Evolutionary conservation across 2,888 invertebrate species (phyloP).

Genomic region (Drosophila mimica): DNA sequence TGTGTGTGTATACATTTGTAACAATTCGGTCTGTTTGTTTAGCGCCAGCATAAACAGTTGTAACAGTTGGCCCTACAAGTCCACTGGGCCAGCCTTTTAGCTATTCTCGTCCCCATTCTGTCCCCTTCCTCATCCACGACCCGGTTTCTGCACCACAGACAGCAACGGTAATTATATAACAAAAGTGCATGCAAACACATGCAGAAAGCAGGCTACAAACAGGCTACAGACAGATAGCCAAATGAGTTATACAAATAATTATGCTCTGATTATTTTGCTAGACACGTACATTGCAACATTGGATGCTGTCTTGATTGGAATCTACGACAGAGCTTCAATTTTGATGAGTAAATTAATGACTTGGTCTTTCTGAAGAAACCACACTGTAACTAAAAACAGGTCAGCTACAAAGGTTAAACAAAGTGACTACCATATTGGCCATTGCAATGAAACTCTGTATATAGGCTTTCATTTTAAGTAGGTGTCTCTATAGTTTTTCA

Average conservation of each 20-base stretch:
- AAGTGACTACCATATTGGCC: neutral
- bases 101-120: neutral
- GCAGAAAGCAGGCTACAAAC: constrained; percentile 15
- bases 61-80: constrained; percentile 72
- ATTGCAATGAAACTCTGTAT: neutral
- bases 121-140: neutral
- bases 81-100: constrained; percentile 21
- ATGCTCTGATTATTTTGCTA: constrained; percentile 57
- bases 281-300: constrained; percentile 37
- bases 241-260: constrained; percentile 69
- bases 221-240: constrained; percentile 17
- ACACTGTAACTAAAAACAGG: constrained; percentile 3
- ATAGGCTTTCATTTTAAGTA: neutral
- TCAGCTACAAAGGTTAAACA: neutral
- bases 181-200: constrained; percentile 62
- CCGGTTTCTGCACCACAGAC: constrained; percentile 1
- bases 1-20: constrained; percentile 26
- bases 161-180: constrained; percentile 69
- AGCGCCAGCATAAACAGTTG: constrained; percentile 75
- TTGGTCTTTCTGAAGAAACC: neutral
- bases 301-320: constrained; percentile 4
- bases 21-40: constrained; percentile 54
- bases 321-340: neutral
- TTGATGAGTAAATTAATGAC: neutral
- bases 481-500: neutral